Evolutionary conservation across 2,113 vertebrate species (phyloP).

Genomic region (Gallinago media): DNA sequence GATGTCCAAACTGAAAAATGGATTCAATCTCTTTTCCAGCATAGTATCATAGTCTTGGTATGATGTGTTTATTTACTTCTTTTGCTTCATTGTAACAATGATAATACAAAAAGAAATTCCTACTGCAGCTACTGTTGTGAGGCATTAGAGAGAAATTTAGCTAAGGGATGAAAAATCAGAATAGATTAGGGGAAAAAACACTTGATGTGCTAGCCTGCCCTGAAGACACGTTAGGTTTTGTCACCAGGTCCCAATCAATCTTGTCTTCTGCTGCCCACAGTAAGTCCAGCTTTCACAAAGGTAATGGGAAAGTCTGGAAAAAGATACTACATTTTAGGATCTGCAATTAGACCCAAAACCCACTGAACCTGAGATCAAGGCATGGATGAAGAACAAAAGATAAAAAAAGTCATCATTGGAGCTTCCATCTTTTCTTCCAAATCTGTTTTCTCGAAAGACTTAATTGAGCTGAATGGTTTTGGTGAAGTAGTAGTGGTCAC

Average conservation of each 20-base stretch:
- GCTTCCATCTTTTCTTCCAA: background rate
- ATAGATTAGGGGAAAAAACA: background rate
- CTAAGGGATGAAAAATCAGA: background rate
- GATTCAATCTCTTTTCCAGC: background rate
- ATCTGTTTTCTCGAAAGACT: no score
- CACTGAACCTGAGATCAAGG: background rate
- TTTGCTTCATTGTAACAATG: background rate
- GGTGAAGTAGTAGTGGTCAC: background rate
- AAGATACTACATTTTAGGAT: background rate
- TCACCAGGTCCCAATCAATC: background rate
- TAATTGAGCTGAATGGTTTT: background rate
- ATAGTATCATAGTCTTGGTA: background rate
- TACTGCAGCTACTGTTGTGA: background rate
- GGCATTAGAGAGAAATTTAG: background rate
- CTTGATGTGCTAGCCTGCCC: background rate
- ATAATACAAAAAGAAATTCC: background rate
- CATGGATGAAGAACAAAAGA: background rate
- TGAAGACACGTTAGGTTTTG: background rate
- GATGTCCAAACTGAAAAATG: background rate
- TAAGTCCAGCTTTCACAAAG: background rate
- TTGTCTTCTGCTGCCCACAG: background rate
- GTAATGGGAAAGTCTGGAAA: background rate
- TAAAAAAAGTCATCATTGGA: rapidly evolving
- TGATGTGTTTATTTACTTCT: background rate
- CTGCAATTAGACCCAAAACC: background rate